These are phyloP conservation scores for Drosophila kikkawai DNA, from an alignment of 1,140 invertebrate genomes.

Conservation along the genomic window DNA sequence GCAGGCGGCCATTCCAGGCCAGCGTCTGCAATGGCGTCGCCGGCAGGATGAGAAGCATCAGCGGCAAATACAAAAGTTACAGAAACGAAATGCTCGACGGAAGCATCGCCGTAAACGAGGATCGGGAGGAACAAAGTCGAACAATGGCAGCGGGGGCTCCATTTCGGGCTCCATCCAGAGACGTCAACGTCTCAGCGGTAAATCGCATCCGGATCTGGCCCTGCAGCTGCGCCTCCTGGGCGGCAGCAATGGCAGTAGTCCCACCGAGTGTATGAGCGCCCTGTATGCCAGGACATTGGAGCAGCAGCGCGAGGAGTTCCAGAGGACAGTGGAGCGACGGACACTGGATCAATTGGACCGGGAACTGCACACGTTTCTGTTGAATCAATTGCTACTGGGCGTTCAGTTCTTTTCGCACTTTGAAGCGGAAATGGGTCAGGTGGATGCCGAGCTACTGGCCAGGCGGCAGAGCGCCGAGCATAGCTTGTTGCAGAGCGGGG, in stretches of 20 bases:
- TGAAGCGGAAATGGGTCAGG: conserved; percentile 85
- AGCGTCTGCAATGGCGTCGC: conserved; percentile 17
- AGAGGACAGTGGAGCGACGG: conserved; percentile 68
- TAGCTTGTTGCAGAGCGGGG: conserved; percentile 88
- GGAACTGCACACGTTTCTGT: conserved; percentile 89
- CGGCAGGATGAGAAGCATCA: conserved; percentile 67
- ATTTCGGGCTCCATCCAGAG: conserved; percentile 20
- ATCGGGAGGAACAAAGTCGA: neutral
- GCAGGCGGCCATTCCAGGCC: conserved; percentile 45
- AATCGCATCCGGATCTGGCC: conserved; percentile 22
- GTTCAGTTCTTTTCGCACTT: conserved; percentile 92
- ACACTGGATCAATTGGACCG: conserved; percentile 87
- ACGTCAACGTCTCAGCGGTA: neutral
- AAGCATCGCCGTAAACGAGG: conserved; percentile 41
- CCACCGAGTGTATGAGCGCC: conserved; percentile 63
- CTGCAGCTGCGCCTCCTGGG: conserved; percentile 58
- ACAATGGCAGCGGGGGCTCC: neutral
- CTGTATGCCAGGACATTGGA: conserved; percentile 56
- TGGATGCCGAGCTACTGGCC: conserved; percentile 63
- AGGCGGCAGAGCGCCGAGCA: conserved; percentile 85
- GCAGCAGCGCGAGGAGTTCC: conserved; percentile 64
- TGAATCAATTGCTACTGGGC: conserved; percentile 91
- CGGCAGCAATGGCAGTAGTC: conserved; percentile 67
- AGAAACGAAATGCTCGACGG: conserved; percentile 63
- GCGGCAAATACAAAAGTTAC: conserved; percentile 61